Evolutionary conservation across 2,797 vertebrate genomes (phyloP).

Genomic region (Bucorvus abyssinicus): DNA sequence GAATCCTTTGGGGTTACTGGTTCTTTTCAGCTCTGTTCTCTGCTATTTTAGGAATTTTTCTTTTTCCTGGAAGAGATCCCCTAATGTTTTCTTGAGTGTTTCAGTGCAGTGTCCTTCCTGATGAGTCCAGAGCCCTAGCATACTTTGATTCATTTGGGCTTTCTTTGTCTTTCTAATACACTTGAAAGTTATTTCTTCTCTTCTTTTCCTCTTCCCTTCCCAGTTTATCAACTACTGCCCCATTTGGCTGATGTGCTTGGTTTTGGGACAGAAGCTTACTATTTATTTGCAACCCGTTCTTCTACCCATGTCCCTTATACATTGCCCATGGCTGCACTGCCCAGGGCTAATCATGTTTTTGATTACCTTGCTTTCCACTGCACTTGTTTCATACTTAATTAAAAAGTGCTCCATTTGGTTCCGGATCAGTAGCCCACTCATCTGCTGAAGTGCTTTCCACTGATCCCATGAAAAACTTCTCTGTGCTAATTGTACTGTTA

Average conservation of each 20-base stretch:
- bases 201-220: background rate
- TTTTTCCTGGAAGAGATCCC: background rate
- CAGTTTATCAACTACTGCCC: background rate
- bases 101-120: background rate
- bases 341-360: background rate
- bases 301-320: background rate
- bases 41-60: background rate
- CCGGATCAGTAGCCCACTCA: background rate
- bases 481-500: background rate
- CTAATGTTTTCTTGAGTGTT: background rate
- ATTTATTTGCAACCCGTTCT: background rate
- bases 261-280: background rate
- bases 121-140: background rate
- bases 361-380: background rate
- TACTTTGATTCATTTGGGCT: background rate
- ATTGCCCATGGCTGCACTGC: background rate
- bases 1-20: background rate
- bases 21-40: background rate
- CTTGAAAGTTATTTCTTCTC: background rate
- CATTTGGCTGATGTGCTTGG: background rate
- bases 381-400: background rate
- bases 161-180: background rate
- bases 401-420: background rate
- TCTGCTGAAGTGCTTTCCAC: background rate
- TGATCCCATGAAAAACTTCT: background rate